Evolutionary conservation across 1,140 invertebrate species (phyloP).

Genomic region (Cataglyphis hispanica): DNA sequence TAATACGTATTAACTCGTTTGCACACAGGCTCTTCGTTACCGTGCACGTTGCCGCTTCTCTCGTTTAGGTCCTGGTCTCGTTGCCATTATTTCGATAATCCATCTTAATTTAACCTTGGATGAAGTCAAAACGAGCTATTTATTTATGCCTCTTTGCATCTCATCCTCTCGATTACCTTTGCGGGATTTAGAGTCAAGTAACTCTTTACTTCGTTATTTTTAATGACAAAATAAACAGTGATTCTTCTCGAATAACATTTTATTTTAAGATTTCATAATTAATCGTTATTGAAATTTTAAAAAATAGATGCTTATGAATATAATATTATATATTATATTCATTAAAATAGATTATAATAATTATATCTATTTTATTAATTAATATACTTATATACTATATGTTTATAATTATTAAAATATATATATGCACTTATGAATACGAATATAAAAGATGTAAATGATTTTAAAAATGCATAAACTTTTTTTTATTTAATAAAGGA

Average conservation of each 20-base stretch:
- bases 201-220: not conserved
- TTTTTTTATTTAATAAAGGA: not conserved
- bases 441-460: no score
- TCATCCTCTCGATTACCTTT: constrained; percentile 30
- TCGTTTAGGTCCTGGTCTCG: constrained; percentile 56
- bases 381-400: no score
- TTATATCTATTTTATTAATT: no score
- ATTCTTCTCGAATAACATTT: not conserved
- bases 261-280: not conserved
- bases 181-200: not conserved
- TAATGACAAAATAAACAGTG: not conserved
- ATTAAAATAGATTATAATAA: no score
- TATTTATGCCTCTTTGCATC: constrained; percentile 13
- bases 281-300: no score
- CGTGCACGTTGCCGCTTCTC: constrained; percentile 4
- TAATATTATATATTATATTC: no score
- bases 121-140: constrained; percentile 61
- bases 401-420: no score
- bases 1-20: constrained; percentile 64
- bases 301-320: no score
- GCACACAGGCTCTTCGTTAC: constrained; percentile 43
- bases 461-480: no score
- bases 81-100: constrained; percentile 60
- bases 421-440: no score
- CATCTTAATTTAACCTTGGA: constrained; percentile 58